Evolutionary conservation across 2,888 invertebrate genomes (phyloP).

Genomic region (Tanaodytes sp.): DNA sequence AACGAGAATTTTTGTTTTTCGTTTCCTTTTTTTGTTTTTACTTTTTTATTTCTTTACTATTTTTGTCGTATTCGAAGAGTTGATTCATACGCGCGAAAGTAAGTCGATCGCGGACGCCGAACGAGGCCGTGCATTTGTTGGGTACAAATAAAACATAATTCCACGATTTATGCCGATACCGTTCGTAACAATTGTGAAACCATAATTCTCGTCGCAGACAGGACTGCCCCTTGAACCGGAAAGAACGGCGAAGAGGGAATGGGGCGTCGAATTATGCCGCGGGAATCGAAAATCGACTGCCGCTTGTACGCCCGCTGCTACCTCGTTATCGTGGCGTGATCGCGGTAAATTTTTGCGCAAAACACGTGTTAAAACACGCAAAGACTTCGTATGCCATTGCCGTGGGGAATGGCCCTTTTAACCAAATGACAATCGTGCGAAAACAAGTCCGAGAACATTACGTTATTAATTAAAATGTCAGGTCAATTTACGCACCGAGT

Average conservation of each 20-base stretch:
- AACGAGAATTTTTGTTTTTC: slow-evolving; percentile 32
- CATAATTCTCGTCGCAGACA: slow-evolving; percentile 29
- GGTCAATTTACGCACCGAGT: slow-evolving; percentile 20
- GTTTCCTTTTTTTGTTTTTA: no score
- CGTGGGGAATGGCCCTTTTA: slow-evolving; percentile 38
- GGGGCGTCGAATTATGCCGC: slow-evolving; percentile 33
- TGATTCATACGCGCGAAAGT: no score
- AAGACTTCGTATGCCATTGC: slow-evolving; percentile 35
- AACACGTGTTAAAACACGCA: slow-evolving; percentile 67
- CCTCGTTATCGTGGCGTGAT: slow-evolving; percentile 54
- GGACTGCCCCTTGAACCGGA: slow-evolving; percentile 30
- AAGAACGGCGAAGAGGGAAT: slow-evolving; percentile 25
- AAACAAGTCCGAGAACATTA: slow-evolving; percentile 13
- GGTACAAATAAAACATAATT: slow-evolving; percentile 31
- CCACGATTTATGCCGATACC: slow-evolving; percentile 28
- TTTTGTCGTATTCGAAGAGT: no score
- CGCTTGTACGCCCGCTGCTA: slow-evolving; percentile 35
- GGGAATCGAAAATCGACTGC: slow-evolving; percentile 50
- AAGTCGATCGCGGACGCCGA: no score
- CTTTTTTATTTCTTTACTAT: no score
- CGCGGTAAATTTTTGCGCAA: slow-evolving; percentile 65
- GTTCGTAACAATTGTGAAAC: slow-evolving; percentile 17
- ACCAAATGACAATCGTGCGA: slow-evolving; percentile 50
- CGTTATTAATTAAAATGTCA: slow-evolving; percentile 35
- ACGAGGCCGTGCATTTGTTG: slow-evolving; percentile 16